Conservation (phyloP, 2,797 vertebrate genomes). For the Melopsittacus undulatus region DNA sequence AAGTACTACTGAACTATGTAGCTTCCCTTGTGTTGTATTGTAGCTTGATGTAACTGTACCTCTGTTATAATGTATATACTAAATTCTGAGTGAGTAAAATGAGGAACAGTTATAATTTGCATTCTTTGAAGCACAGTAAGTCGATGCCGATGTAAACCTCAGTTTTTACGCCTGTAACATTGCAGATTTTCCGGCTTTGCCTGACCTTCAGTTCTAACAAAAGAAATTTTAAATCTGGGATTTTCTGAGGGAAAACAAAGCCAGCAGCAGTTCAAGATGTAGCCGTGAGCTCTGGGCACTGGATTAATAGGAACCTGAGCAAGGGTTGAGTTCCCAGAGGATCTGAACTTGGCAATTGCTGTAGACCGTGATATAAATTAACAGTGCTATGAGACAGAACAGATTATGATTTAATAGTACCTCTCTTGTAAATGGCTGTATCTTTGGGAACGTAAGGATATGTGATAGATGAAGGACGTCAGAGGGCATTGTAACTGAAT, state of each 20-base stretch:
- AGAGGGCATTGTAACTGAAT: not conserved
- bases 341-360: not conserved
- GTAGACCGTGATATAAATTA: not conserved
- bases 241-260: not conserved
- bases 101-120: not conserved
- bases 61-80: not conserved
- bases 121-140: not conserved
- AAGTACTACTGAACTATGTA: not conserved
- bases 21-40: fast-evolving
- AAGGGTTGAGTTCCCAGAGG: not conserved
- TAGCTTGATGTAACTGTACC: not conserved
- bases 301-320: not conserved
- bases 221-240: not conserved
- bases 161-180: not conserved
- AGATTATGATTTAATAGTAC: not conserved
- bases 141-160: not conserved
- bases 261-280: not conserved
- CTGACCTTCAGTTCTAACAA: not conserved
- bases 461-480: not conserved
- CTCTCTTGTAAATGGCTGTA: not conserved
- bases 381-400: not conserved
- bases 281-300: not conserved
- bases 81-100: not conserved
- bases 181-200: not conserved
- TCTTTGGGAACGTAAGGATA: not conserved